A percentile compares a stretch with the other conserved stretches of the same genome.
phyloP scores from a whole-genome alignment of 2,797 vertebrate species.

The Eulemur coronatus region DNA sequence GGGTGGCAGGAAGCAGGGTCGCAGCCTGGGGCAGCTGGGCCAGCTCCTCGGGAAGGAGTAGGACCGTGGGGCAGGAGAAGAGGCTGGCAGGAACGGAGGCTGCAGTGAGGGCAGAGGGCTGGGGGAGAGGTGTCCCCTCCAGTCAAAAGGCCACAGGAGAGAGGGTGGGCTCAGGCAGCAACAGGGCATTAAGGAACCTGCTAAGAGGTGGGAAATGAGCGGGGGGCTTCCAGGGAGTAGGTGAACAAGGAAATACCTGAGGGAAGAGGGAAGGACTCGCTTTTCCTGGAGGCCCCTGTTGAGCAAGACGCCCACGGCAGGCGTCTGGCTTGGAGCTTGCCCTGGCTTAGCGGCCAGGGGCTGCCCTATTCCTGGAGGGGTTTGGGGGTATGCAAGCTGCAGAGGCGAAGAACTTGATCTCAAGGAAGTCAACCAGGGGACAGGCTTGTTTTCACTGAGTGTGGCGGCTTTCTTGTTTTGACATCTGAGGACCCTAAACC shows the following conservation, averaged over 20 bases:
- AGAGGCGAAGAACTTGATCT: not conserved
- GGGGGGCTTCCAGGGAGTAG: no score
- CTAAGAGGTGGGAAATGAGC: not conserved
- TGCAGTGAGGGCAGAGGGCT: rapidly evolving
- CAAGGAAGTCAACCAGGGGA: not conserved
- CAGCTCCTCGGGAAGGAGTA: not conserved
- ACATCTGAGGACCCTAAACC: not conserved
- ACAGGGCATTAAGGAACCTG: rapidly evolving
- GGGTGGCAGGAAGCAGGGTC: not conserved
- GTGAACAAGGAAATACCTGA: no score
- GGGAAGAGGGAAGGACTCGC: no score
- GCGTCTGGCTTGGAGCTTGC: not conserved
- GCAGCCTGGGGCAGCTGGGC: not conserved
- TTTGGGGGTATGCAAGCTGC: rapidly evolving
- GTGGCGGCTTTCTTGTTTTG: not conserved
- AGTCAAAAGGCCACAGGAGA: rapidly evolving
- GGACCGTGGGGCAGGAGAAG: not conserved
- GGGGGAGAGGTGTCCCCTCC: not conserved
- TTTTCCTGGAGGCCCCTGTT: not conserved
- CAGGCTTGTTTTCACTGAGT: rapidly evolving
- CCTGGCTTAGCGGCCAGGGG: not conserved
- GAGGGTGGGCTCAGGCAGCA: not conserved
- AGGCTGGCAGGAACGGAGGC: not conserved
- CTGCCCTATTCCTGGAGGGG: no score
- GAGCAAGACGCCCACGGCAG: not conserved